phyloP scores from a whole-genome alignment of 1,140 invertebrate genomes.

The Dreissena rostriformis region DNA sequence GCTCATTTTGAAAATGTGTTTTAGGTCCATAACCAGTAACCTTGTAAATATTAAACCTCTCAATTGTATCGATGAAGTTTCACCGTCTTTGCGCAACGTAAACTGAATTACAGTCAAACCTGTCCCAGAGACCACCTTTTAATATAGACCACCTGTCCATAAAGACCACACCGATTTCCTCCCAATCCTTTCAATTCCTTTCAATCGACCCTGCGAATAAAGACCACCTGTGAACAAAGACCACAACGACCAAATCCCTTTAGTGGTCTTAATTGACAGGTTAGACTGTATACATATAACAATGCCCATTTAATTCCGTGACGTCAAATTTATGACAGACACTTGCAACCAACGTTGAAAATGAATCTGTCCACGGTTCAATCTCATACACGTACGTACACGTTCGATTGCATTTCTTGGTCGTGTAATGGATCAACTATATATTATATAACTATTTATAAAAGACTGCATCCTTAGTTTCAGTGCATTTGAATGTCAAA shows the following conservation, averaged over 20 bases:
- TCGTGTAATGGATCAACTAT: background rate
- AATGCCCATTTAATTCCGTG: background rate
- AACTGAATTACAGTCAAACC: too few relatives aligned
- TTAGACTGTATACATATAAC: background rate
- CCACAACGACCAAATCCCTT: too few relatives aligned
- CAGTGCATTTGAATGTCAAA: background rate
- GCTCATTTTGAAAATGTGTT: background rate
- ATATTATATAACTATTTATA: background rate
- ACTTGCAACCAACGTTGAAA: background rate
- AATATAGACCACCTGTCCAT: too few relatives aligned
- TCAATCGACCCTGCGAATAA: too few relatives aligned
- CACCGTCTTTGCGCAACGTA: background rate
- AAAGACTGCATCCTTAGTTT: constrained; percentile 11
- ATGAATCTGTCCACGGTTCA: background rate
- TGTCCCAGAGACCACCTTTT: too few relatives aligned
- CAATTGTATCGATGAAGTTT: background rate
- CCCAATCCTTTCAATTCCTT: too few relatives aligned
- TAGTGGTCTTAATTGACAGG: too few relatives aligned
- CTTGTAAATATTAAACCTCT: background rate
- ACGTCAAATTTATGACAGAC: background rate
- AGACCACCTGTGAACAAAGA: too few relatives aligned
- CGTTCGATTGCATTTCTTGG: constrained; percentile 11
- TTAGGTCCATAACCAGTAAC: background rate
- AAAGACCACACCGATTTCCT: too few relatives aligned
- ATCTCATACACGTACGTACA: background rate